These are phyloP conservation scores for Atherinosoma microstoma DNA, from an alignment of 2,797 vertebrate species.

Conservation along the genomic window DNA sequence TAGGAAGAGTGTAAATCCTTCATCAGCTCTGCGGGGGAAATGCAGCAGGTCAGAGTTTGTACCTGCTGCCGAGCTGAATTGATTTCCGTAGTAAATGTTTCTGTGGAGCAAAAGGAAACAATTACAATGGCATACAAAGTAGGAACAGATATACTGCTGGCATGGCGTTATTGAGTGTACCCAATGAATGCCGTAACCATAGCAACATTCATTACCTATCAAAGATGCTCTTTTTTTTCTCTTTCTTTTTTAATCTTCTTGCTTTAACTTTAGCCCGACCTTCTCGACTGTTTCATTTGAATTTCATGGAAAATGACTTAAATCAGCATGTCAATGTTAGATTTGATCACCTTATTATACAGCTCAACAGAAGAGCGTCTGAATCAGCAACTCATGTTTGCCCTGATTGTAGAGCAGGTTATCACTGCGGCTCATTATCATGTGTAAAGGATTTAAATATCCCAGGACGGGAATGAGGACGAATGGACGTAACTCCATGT, in stretches of 20 bases:
- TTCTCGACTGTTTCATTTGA: slow-evolving; percentile 2
- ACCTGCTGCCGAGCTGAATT: slow-evolving; percentile 40
- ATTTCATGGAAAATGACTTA: slow-evolving; percentile 6
- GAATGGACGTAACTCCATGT: slow-evolving; percentile 33
- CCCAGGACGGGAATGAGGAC: slow-evolving; percentile 44
- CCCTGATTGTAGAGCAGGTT: slow-evolving; percentile 29
- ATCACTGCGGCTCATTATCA: slow-evolving; percentile 55
- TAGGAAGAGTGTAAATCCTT: slow-evolving; percentile 16
- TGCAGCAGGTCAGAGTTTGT: slow-evolving; percentile 15
- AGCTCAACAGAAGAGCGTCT: slow-evolving; percentile 26
- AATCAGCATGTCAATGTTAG: background rate
- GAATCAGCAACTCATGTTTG: slow-evolving; percentile 60
- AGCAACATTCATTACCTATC: slow-evolving; percentile 44
- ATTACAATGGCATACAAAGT: slow-evolving; percentile 48
- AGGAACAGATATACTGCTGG: slow-evolving; percentile 59
- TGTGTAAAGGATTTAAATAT: slow-evolving; percentile 57
- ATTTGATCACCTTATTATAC: slow-evolving; percentile 2
- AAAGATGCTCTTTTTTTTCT: background rate
- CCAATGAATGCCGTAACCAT: slow-evolving; percentile 36
- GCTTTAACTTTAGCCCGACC: slow-evolving; percentile 3
- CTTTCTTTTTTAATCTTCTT: background rate
- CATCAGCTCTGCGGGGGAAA: slow-evolving; percentile 9
- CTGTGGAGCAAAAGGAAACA: slow-evolving; percentile 29
- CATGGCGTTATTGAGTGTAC: slow-evolving; percentile 13
- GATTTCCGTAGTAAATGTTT: slow-evolving; percentile 58